Conservation (phyloP, 2,888 invertebrate species). For the Agapostemon virescens region DNA sequence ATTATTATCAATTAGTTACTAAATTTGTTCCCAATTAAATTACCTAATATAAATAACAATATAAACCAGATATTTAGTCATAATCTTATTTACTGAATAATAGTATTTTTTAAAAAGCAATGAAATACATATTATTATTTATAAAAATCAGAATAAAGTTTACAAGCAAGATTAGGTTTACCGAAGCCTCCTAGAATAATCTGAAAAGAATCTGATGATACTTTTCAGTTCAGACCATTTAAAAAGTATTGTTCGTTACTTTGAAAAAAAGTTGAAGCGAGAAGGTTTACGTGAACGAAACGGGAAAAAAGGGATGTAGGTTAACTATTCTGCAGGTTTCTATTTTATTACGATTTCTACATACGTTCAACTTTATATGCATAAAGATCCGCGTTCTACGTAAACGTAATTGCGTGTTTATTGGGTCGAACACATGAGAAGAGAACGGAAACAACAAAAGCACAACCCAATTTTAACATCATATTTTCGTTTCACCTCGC, state of each 20-base stretch:
- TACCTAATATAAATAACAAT: not conserved
- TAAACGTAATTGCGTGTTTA: constrained; percentile 3
- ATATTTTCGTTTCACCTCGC: constrained; percentile 8
- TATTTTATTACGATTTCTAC: constrained; percentile 4
- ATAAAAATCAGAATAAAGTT: not conserved
- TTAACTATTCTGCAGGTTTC: constrained; percentile 1
- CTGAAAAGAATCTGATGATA: not conserved
- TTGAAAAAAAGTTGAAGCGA: not conserved
- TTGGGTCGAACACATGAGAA: not conserved
- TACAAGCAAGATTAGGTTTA: not conserved
- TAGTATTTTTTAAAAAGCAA: not conserved
- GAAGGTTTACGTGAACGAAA: not conserved
- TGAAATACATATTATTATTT: too few relatives aligned
- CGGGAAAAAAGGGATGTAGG: not conserved
- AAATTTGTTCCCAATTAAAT: too few relatives aligned
- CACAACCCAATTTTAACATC: constrained; percentile 14
- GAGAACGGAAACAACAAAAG: not conserved
- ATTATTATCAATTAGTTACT: too few relatives aligned
- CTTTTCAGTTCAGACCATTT: not conserved
- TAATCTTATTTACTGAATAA: too few relatives aligned
- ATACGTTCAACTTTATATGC: not conserved
- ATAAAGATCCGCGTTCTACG: constrained; percentile 4
- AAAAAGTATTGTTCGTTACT: not conserved
- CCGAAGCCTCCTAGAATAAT: not conserved
- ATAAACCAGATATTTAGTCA: not conserved